These are phyloP conservation scores for Paraescarpia echinospica DNA, from an alignment of 1,140 invertebrate genomes.

Conservation along the genomic window DNA sequence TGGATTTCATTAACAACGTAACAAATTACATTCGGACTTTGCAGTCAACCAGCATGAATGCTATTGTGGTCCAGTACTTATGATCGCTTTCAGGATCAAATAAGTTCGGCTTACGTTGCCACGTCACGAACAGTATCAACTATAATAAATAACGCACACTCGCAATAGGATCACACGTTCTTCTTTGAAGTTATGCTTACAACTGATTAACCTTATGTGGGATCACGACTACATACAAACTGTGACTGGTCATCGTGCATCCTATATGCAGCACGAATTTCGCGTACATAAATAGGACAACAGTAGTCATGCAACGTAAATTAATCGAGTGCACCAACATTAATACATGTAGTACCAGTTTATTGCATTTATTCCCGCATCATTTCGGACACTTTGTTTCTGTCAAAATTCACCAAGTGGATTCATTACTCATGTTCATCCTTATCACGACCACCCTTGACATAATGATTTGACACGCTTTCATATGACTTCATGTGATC, in stretches of 20 bases:
- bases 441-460: not conserved
- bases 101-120: not conserved
- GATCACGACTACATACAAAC: not conserved
- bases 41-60: too few relatives aligned
- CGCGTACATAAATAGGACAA: too few relatives aligned
- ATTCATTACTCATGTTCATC: not conserved
- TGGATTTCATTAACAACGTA: not conserved
- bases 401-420: too few relatives aligned
- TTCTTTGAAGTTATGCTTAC: not conserved
- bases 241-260: not conserved
- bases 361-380: too few relatives aligned
- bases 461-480: not conserved
- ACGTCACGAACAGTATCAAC: not conserved
- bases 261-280: too few relatives aligned
- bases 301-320: too few relatives aligned
- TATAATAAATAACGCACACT: not conserved
- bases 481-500: not conserved
- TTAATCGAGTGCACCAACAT: too few relatives aligned
- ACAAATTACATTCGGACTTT: not conserved
- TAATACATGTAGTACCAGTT: too few relatives aligned
- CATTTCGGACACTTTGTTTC: too few relatives aligned
- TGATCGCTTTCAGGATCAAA: not conserved
- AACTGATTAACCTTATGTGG: not conserved
- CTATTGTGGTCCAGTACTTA: too few relatives aligned
- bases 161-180: not conserved